Conservation (phyloP, 1,140 invertebrate species). For the Hyles euphorbiae region DNA sequence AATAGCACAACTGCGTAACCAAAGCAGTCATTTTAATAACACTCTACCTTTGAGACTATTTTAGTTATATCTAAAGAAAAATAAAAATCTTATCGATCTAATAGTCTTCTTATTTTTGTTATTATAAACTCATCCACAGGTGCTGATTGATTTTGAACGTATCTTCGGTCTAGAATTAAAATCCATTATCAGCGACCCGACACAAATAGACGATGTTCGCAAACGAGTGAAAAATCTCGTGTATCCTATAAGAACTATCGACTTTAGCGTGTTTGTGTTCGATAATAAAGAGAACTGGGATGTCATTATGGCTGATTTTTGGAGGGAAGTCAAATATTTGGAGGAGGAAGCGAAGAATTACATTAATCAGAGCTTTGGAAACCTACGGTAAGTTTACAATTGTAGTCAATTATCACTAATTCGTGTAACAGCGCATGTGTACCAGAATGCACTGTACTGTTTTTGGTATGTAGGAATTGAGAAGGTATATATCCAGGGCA, state of each 20-base stretch:
- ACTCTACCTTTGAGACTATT: no score
- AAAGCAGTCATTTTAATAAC: no score
- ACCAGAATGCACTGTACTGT: no score
- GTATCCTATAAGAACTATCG: slow-evolving; percentile 82
- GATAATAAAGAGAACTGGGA: slow-evolving; percentile 90
- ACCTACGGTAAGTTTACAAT: slow-evolving; percentile 72
- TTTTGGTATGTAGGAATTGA: no score
- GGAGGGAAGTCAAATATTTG: slow-evolving; percentile 82
- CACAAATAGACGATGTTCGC: slow-evolving; percentile 88
- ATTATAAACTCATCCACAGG: slow-evolving; percentile 54
- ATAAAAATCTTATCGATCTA: no score
- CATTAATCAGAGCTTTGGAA: slow-evolving; percentile 90
- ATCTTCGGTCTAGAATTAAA: slow-evolving; percentile 92
- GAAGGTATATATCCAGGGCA: no score
- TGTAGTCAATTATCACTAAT: no score
- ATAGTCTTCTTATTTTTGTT: background rate
- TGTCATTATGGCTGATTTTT: slow-evolving; percentile 84
- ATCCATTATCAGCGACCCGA: slow-evolving; percentile 88
- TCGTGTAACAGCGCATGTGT: no score
- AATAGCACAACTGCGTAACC: no score
- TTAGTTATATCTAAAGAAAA: no score
- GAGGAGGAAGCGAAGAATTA: slow-evolving; percentile 90
- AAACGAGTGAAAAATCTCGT: slow-evolving; percentile 84
- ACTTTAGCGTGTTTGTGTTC: slow-evolving; percentile 88
- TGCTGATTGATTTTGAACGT: slow-evolving; percentile 90